A percentile compares a stretch with the other conserved stretches of the same genome.
These are phyloP conservation scores for Cherax quadricarinatus DNA, from an alignment of 1,140 invertebrate species.

Conservation along the genomic window DNA sequence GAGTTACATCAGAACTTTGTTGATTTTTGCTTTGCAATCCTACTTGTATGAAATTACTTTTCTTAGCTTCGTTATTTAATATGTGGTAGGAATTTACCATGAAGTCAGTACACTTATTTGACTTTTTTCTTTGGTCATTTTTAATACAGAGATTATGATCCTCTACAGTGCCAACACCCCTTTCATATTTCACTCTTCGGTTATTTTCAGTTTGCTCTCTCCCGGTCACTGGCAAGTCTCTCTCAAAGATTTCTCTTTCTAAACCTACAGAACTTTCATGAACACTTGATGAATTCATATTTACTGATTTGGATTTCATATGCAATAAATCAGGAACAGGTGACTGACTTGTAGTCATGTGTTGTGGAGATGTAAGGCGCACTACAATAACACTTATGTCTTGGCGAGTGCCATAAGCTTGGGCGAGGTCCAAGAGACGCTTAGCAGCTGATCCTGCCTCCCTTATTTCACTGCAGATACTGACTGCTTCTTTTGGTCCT, in stretches of 20 bases:
- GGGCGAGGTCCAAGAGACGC: conserved; percentile 53
- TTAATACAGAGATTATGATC: no score
- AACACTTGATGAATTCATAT: no score
- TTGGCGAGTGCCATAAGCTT: conserved; percentile 47
- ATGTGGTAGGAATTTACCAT: background rate
- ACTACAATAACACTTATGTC: conserved; percentile 62
- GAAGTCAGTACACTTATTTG: background rate
- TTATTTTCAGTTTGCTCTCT: background rate
- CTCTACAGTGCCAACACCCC: background rate
- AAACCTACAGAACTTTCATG: background rate
- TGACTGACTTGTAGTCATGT: background rate
- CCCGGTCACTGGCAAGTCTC: background rate
- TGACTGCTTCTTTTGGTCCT: conserved; percentile 39
- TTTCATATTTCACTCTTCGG: conserved; percentile 37
- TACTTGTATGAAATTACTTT: background rate
- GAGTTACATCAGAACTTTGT: background rate
- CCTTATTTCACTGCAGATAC: conserved; percentile 34
- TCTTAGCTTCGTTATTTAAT: background rate
- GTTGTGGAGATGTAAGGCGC: conserved; percentile 24
- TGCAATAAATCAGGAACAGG: background rate
- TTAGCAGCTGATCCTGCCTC: conserved; percentile 57
- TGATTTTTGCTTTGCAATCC: background rate
- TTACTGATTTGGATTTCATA: background rate
- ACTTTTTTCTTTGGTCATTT: conserved; percentile 2
- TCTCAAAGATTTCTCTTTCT: background rate